A percentile compares a stretch with the other conserved stretches of the same genome.
Evolutionary conservation across 2,888 invertebrate genomes (phyloP).

Genomic region (Stratiomys singularior): DNA sequence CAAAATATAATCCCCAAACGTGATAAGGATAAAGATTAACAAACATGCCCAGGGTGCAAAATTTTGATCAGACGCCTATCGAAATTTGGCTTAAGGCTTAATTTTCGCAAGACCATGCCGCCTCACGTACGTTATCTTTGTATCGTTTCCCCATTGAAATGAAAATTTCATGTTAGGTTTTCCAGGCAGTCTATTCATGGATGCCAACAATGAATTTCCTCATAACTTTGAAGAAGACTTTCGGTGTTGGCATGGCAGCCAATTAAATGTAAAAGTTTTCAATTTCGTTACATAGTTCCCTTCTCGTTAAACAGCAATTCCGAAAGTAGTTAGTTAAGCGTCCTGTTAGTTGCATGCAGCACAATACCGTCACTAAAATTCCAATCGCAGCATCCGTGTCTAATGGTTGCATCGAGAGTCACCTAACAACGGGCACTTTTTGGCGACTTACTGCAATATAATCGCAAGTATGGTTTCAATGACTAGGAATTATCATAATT

Average conservation of each 20-base stretch:
- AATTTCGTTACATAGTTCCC: neutral
- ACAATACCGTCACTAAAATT: neutral
- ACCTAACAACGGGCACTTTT: constrained; percentile 8
- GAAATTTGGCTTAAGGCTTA: too few relatives aligned
- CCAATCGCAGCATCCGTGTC: constrained; percentile 1
- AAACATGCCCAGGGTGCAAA: too few relatives aligned
- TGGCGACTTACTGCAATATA: neutral
- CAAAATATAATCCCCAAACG: too few relatives aligned
- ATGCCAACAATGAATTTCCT: neutral
- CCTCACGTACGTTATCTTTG: too few relatives aligned
- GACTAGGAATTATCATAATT: constrained; percentile 35
- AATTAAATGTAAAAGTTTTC: constrained; percentile 17
- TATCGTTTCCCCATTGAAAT: too few relatives aligned
- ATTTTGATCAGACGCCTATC: too few relatives aligned
- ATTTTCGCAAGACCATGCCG: too few relatives aligned
- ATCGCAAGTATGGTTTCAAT: neutral
- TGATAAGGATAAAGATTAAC: too few relatives aligned
- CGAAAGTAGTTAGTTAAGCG: neutral
- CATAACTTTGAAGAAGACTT: constrained; percentile 7
- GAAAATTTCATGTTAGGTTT: too few relatives aligned
- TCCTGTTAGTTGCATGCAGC: too few relatives aligned
- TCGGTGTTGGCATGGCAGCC: neutral
- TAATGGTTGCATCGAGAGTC: constrained; percentile 17
- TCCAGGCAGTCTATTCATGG: neutral
- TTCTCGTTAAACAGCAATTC: constrained; percentile 17